A percentile compares a stretch with the other conserved stretches of the same genome.
phyloP scores from a whole-genome alignment of 2,888 invertebrate genomes.

The Drosophila nr. perissopoda region DNA sequence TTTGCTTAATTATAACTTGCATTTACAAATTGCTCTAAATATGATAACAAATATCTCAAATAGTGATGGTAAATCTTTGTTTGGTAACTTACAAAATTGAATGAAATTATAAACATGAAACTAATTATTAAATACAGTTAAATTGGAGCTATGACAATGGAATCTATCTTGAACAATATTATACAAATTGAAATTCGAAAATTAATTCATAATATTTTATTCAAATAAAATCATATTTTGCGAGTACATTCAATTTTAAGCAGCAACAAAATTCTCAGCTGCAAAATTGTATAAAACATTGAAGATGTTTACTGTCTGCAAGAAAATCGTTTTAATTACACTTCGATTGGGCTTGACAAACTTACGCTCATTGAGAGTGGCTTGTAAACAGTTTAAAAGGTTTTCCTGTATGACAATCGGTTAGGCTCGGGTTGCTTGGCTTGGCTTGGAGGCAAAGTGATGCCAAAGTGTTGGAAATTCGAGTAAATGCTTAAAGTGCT shows the following conservation, averaged over 20 bases:
- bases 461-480: conserved; percentile 23
- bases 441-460: not conserved
- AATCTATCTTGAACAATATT: too few relatives aligned
- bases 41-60: not conserved
- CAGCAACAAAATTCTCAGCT: not conserved
- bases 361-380: not conserved
- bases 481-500: conserved; percentile 36
- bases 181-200: not conserved
- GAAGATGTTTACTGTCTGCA: not conserved
- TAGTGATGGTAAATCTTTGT: not conserved
- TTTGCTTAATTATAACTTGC: not conserved
- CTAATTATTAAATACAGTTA: too few relatives aligned
- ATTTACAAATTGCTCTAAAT: not conserved
- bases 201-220: not conserved
- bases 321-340: conserved; percentile 6
- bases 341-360: not conserved
- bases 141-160: too few relatives aligned
- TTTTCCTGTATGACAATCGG: not conserved
- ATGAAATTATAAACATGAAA: too few relatives aligned
- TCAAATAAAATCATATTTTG: not conserved
- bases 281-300: not conserved
- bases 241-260: not conserved
- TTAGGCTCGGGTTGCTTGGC: not conserved
- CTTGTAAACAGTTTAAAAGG: conserved; percentile 7
- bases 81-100: too few relatives aligned